Evolutionary conservation across 1,140 invertebrate species (phyloP), one percentile per base, ranked within the genome.

Genomic region (Macrotrachela quadricornifera): DNA sequence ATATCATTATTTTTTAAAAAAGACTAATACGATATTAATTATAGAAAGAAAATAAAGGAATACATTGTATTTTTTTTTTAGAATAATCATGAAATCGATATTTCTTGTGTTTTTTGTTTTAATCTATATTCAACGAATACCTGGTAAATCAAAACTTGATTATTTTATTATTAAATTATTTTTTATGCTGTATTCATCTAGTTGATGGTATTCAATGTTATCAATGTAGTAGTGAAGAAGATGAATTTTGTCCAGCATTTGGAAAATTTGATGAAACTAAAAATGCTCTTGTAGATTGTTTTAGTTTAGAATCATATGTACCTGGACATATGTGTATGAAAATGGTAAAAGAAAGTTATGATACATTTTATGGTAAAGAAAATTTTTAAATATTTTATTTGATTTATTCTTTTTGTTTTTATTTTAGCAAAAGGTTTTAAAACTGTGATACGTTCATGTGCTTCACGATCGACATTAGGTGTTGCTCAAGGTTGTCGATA

Each of bases 221-320:
- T 49, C 53, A 54, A 50, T 54, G 53, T 38, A 44, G 46, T 42
- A 49, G 46, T 39, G 47, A 44, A 12, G 53, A 49, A 38, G 47
- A 54, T 44, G 39, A 48, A 45, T 50, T 41, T 49, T 54, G 53
- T 54, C 46, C 53, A 46, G 46, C 53, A 45, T 54, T 54, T 43
- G 53, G 53, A 49, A 39, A 39, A 46, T 54, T 54, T 54, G 47
- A 54, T 43, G 46, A 48, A 45, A 48, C 46, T 4, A 54, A 54
- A 49, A 54, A 54, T 46, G 53, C 53, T 10, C 16, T 54, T 4
- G 53, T 54, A n/a, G 53, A 54, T 45, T 54, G 53, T 21, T 54
- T 49, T 41, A 44, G 53, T 15, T 37, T 54, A 10, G 53, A 54
- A 17, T 48, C 53, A 39, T 40, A 46, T 14, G 48, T 46, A 38